These are phyloP conservation scores for Caligus rogercresseyi DNA, from an alignment of 1,140 invertebrate species.

Conservation along the genomic window DNA sequence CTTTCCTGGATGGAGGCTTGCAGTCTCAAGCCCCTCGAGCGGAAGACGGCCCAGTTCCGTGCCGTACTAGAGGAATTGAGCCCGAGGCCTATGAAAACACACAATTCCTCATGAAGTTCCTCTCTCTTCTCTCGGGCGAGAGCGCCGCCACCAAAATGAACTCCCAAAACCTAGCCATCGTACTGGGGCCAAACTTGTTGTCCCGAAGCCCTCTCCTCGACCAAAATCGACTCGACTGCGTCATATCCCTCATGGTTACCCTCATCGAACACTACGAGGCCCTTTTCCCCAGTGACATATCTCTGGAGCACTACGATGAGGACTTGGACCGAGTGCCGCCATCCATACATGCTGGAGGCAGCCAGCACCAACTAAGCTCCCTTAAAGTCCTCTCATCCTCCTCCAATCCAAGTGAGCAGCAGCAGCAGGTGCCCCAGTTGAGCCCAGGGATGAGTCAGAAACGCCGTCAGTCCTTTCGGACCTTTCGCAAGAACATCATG, in stretches of 20 bases:
- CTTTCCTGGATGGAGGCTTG: background rate
- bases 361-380: background rate
- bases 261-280: slow-evolving; percentile 6
- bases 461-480: background rate
- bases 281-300: slow-evolving; percentile 7
- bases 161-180: slow-evolving; percentile 4
- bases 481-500: background rate
- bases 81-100: background rate
- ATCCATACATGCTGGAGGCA: too few species aligned
- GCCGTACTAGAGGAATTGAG: background rate
- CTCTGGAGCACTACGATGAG: background rate
- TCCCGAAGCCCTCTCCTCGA: background rate
- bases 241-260: background rate
- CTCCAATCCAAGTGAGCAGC: background rate
- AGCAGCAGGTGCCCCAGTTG: too few species aligned
- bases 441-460: background rate
- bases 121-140: background rate
- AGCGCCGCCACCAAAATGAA: slow-evolving; percentile 3
- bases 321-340: background rate
- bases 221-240: background rate
- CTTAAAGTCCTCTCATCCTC: background rate
- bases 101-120: slow-evolving; percentile 14
- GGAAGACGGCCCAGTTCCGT: background rate
- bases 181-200: slow-evolving; percentile 3
- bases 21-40: background rate